Base-by-base conservation (phyloP, 1,140 invertebrate genomes). In the Popillia japonica region DNA sequence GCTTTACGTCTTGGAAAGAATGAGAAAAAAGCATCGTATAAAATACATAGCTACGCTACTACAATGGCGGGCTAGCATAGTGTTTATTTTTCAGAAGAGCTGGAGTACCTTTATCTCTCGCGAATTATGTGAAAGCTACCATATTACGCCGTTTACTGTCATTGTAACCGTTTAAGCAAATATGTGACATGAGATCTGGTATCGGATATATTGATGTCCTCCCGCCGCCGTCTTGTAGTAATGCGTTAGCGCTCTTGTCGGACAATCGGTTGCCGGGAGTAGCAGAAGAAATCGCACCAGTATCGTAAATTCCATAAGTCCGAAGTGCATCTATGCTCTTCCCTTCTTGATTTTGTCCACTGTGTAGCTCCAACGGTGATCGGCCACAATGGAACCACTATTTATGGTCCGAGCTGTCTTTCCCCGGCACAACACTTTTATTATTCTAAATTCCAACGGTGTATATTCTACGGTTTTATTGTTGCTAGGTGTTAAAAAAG, bases 131-230 rank as follows among this genome's bases (percentile, higher is more conserved):
- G 80, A 79, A 75, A 59, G 79, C 81, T 82, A 82, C 81, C 79
- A 82, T 80, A 81, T 82, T 82, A 82, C 81, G 81, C 81, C 78
- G 77, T 77, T 80, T 77, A 27, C 74, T 79, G 79, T 78, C 77
- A 72, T 72, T 79, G 61, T 68, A 68, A 68, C 20, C 61, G 80
- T 82, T 82, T 81, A 81, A 81, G 81, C 81, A 81, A 82, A 82
- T 82, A 82, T 82, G 80, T 77, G 81, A 82, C 81, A 82, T 78
- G 72, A 82, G 81, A 81, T 82, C 81, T 41, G 77, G 76, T 80
- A 80, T 81, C 80, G 79, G 77, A 74, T 79, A 81, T 82, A 82
- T 82, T 81, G 81, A 82, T 82, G 81, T 81, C 81, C 81, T 82
- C 80, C 78, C 77, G 80, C 78, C 77, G 73, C 77, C 76, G 80